Conservation (phyloP, 2,113 vertebrate genomes). For the Anhinga anhinga region DNA sequence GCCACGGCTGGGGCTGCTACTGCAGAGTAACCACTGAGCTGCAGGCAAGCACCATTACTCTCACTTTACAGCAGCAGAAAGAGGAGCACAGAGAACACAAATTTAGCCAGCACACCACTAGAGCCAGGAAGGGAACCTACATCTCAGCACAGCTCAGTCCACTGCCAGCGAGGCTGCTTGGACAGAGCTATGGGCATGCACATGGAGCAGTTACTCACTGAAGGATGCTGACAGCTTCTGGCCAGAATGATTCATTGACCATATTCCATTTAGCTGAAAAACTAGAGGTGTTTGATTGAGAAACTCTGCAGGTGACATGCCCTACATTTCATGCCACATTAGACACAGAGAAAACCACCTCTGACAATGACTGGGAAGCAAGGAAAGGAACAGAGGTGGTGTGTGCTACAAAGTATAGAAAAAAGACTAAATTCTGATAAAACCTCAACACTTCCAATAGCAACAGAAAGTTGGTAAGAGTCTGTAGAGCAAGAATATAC, state of each 20-base stretch:
- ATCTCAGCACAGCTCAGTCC: background rate
- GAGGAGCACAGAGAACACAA: background rate
- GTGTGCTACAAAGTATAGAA: background rate
- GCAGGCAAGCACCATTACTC: background rate
- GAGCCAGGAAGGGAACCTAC: fast-evolving
- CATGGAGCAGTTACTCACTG: background rate
- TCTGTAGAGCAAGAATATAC: background rate
- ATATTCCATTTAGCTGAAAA: background rate
- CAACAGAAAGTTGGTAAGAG: background rate
- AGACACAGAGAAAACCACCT: background rate
- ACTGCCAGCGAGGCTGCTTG: background rate
- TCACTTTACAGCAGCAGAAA: background rate
- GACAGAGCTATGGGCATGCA: background rate
- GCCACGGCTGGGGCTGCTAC: background rate
- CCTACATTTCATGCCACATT: background rate
- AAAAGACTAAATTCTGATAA: background rate
- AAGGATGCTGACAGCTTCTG: background rate
- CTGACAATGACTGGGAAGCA: background rate
- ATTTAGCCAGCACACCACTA: background rate
- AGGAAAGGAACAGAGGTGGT: background rate
- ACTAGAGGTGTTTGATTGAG: background rate
- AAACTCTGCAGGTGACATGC: background rate
- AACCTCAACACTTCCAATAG: background rate
- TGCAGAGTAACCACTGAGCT: background rate
- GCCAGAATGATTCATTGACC: background rate